Percentiles rank a stretch among this genome's conserved stretches.
Conservation (phyloP, 1,140 invertebrate species). For the Hylaeus anthracinus region DNA sequence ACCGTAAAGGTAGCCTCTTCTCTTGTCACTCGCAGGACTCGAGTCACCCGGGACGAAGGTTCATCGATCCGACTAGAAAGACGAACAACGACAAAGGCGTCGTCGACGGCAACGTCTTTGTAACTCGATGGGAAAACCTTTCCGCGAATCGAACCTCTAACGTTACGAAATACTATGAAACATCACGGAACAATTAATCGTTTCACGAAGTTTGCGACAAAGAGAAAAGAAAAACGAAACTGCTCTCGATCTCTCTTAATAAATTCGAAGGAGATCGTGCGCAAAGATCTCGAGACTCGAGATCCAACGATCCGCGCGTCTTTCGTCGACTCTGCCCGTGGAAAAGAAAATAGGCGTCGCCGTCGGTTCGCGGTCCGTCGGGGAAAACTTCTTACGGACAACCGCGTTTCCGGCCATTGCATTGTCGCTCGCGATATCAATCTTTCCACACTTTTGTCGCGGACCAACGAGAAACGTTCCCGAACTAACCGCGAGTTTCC, state of each 20-base stretch:
- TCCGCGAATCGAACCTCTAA: too few relatives aligned
- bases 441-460: not conserved
- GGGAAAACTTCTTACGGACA: conserved; percentile 19
- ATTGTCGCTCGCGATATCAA: conserved; percentile 39
- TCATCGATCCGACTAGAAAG: conserved; percentile 13
- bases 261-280: too few relatives aligned
- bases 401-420: conserved; percentile 25
- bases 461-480: not conserved
- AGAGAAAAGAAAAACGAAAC: too few relatives aligned
- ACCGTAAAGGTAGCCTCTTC: conserved; percentile 11
- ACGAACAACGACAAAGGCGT: not conserved
- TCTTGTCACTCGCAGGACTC: conserved; percentile 12
- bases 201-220: too few relatives aligned
- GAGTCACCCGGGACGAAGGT: not conserved
- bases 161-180: too few relatives aligned
- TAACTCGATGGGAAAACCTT: not conserved
- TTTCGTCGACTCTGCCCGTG: not conserved
- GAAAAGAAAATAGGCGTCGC: not conserved
- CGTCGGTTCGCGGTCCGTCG: not conserved
- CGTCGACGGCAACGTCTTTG: not conserved
- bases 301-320: not conserved
- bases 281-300: too few relatives aligned
- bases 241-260: too few relatives aligned
- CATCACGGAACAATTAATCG: too few relatives aligned
- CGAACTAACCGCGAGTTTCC: not conserved